These are phyloP conservation scores for Drosophila bocki DNA, from an alignment of 1,140 invertebrate species.

Conservation along the genomic window DNA sequence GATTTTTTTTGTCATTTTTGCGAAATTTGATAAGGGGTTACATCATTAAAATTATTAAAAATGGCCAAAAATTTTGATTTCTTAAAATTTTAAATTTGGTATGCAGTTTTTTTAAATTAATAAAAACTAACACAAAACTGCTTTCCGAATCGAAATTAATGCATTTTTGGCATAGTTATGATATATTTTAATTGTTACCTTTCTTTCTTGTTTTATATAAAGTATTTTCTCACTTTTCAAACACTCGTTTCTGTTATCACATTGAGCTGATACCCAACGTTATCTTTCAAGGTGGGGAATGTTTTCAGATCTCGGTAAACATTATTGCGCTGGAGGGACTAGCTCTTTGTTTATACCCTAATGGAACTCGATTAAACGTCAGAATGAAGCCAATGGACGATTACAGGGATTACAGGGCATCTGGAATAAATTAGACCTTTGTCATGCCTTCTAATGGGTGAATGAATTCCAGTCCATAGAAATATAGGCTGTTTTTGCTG, in stretches of 20 bases:
- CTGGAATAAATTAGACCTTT: slow-evolving; percentile 19
- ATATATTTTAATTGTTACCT: too few relatives aligned
- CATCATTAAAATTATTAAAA: too few relatives aligned
- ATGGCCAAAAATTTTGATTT: too few relatives aligned
- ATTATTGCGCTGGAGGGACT: not conserved
- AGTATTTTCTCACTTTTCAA: not conserved
- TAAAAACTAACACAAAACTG: too few relatives aligned
- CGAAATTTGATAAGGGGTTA: too few relatives aligned
- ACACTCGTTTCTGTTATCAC: slow-evolving; percentile 9
- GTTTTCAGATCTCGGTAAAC: slow-evolving; percentile 21
- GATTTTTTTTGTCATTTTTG: too few relatives aligned
- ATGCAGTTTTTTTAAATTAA: too few relatives aligned
- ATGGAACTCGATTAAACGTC: not conserved
- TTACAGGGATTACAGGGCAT: slow-evolving; percentile 40
- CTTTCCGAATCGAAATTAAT: too few relatives aligned
- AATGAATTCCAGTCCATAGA: slow-evolving; percentile 14
- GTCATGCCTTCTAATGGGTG: slow-evolving; percentile 25
- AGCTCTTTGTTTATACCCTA: not conserved
- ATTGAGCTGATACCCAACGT: slow-evolving; percentile 8
- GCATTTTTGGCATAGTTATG: too few relatives aligned
- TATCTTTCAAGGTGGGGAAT: slow-evolving; percentile 22
- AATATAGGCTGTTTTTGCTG: not conserved
- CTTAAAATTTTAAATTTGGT: too few relatives aligned
- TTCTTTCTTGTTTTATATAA: not conserved
- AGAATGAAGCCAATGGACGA: slow-evolving; percentile 16